A percentile compares a stretch with the other conserved stretches of the same genome.
Evolutionary conservation across 2,797 vertebrate genomes (phyloP).

Genomic region (Aratinga solstitialis): DNA sequence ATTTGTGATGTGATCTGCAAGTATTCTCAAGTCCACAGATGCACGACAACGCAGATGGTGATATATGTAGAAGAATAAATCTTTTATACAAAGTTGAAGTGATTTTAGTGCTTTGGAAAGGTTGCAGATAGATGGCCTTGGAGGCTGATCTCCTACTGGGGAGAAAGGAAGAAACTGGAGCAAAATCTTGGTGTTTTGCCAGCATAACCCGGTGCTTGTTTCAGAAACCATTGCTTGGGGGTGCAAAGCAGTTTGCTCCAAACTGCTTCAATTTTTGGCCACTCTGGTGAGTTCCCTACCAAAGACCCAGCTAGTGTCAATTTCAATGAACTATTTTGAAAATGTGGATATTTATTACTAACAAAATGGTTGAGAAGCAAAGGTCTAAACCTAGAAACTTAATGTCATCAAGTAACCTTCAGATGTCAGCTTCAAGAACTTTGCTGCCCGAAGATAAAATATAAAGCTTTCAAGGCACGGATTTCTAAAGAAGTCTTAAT

Average conservation of each 20-base stretch:
- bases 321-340: not conserved
- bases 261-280: not conserved
- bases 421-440: not conserved
- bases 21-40: not conserved
- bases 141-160: not conserved
- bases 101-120: not conserved
- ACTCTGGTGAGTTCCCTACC: not conserved
- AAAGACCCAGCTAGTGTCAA: not conserved
- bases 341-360: not conserved
- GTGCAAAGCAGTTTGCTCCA: not conserved
- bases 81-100: not conserved
- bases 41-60: not conserved
- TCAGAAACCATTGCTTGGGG: not conserved
- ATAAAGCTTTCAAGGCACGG: not conserved
- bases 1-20: not conserved
- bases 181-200: not conserved
- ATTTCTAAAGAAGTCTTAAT: not conserved
- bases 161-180: not conserved
- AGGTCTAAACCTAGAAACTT: not conserved
- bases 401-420: not conserved
- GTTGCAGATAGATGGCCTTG: not conserved
- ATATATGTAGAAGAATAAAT: slow-evolving; percentile 9
- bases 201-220: not conserved
- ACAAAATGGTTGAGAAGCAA: not conserved
- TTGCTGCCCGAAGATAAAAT: not conserved